These are phyloP conservation scores for Megalurothrips usitatus DNA, from an alignment of 2,888 invertebrate species.

Conservation along the genomic window DNA sequence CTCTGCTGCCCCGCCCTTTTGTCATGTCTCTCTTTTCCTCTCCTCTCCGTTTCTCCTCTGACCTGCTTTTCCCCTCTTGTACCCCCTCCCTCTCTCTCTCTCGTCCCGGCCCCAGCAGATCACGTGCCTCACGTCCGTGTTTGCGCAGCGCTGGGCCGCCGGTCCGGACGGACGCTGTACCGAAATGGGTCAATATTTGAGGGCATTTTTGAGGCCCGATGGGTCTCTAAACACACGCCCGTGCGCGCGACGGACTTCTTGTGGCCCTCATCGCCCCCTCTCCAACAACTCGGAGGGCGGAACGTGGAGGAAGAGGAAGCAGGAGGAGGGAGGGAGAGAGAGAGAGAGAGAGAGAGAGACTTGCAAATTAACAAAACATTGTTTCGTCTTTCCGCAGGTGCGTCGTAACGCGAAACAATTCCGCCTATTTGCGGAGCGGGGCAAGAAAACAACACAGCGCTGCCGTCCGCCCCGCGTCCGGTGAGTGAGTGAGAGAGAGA, in stretches of 20 bases:
- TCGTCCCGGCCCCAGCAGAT: not conserved
- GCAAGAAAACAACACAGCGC: not conserved
- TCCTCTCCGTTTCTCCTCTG: not conserved
- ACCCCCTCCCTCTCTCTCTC: not conserved
- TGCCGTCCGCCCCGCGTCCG: not conserved
- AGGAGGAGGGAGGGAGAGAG: not conserved
- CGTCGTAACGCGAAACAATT: conserved; percentile 1
- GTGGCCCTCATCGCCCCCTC: too few species aligned
- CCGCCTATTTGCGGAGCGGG: not conserved
- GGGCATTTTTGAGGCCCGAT: not conserved
- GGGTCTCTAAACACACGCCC: not conserved
- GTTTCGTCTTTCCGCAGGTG: conserved; percentile 11
- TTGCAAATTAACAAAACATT: conserved; percentile 11
- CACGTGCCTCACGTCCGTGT: not conserved
- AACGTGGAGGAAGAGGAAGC: not conserved
- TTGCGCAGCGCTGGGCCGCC: not conserved
- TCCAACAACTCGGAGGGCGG: not conserved
- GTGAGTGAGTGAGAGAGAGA: too few species aligned
- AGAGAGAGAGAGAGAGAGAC: not conserved
- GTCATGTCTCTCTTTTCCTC: not conserved
- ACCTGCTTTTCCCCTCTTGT: not conserved
- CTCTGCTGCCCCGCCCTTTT: not conserved
- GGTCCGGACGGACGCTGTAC: not conserved
- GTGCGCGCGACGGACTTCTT: not conserved
- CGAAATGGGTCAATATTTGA: conserved; percentile 17